Evolutionary conservation across 2,797 vertebrate species (phyloP).

Genomic region (Myoxocephalus aenaeus): DNA sequence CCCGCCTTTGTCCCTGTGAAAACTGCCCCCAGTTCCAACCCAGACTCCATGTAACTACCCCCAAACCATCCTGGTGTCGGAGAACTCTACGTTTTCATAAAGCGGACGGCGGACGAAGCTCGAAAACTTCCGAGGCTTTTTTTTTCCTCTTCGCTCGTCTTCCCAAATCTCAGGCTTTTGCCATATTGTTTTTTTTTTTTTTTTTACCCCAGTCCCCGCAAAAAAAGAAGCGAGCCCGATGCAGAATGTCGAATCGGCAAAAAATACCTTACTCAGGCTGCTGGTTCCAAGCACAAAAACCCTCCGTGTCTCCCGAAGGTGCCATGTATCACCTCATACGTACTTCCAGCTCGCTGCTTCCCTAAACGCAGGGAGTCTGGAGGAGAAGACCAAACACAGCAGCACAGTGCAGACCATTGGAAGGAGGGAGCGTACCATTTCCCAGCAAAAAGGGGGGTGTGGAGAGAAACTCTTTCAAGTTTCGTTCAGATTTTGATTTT

Average conservation of each 20-base stretch:
- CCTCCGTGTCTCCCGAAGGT: slow-evolving; percentile 16
- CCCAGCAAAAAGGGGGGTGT: slow-evolving; percentile 43
- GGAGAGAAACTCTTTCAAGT: slow-evolving; percentile 20
- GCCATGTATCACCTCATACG: background rate
- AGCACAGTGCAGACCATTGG: slow-evolving; percentile 43
- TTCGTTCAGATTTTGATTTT: background rate
- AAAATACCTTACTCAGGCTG: slow-evolving; percentile 5
- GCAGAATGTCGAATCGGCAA: background rate
- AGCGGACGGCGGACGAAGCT: slow-evolving; percentile 3
- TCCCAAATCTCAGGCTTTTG: background rate
- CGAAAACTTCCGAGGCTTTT: slow-evolving; percentile 52
- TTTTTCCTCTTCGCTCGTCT: slow-evolving; percentile 7
- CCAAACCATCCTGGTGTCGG: slow-evolving; percentile 55
- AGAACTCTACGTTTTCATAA: slow-evolving; percentile 59
- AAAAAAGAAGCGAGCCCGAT: background rate
- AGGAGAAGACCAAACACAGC: slow-evolving; percentile 47
- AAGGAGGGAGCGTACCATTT: slow-evolving; percentile 72
- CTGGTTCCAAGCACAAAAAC: slow-evolving; percentile 20
- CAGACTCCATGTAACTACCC: slow-evolving; percentile 61
- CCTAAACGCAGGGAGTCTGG: slow-evolving; percentile 11
- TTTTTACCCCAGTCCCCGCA: background rate
- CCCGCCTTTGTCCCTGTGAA: slow-evolving; percentile 48
- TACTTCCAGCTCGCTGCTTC: slow-evolving; percentile 27
- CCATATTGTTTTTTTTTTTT: background rate
- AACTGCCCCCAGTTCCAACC: slow-evolving; percentile 44